Evolutionary conservation across 2,888 invertebrate species (phyloP), one percentile per base, ranked within the genome.

Genomic region (Monoplex corrugatus): DNA sequence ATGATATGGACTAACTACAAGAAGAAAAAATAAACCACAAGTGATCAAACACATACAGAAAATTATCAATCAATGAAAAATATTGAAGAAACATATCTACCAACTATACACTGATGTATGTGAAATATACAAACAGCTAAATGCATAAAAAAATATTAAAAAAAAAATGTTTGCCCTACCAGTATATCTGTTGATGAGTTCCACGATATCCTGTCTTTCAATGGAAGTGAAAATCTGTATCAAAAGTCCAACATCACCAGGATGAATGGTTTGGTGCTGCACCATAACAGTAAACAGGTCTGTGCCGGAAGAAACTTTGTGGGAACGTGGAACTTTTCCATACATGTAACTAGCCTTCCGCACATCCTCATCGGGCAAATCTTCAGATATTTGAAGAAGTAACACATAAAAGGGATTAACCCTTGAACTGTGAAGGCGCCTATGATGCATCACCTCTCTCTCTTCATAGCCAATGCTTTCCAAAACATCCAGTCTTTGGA

Each of bases 221-320:
- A 90, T 63, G 2, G 83, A 87, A 13, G 1, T 13, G 6, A 90
- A 80, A n/a, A 89, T 43, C 0, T 38, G 13, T 6, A 28, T 38
- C 28, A 90, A 78, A 10, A 50, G 38, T 6, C 23, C 2, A 10
- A 89, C 82, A 0, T 89, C 72, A 5, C 38, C 57, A 44, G 88
- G 86, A 10, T 78, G 19, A 28, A 89, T 8, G 13, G 78, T 23
- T 3, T 87, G 45, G 28, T 89, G 89, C 32, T 89, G 88, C n/a
- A 89, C 63, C 90, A 90, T 90, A 6, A 88, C 16, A 0, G 85
- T 84, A 32, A 90, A 89, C 8, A 90, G 57, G 45, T 90, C 90
- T 35, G 87, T 63, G 38, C 89, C 89, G 87, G 80, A 83, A 1
- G 44, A 57, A 19, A 90, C 28, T 38, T 35, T 84, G 23, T 57